A percentile compares a stretch with the other conserved stretches of the same genome.
Evolutionary conservation across 2,113 vertebrate species (phyloP).

Genomic region (Cephalophus harveyi): DNA sequence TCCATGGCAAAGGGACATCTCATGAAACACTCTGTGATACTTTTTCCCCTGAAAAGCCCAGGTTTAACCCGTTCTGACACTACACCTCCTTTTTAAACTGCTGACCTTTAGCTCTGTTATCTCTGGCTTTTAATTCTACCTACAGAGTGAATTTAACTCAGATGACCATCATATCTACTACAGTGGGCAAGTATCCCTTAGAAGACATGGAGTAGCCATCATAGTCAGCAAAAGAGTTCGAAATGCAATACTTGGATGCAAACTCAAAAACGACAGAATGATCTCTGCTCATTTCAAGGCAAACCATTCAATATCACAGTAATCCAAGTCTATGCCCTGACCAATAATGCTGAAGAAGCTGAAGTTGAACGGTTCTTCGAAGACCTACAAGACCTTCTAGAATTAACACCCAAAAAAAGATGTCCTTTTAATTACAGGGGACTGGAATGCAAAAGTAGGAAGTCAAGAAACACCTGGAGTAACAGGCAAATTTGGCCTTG

Average conservation of each 20-base stretch:
- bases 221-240: background rate
- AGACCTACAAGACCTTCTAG: background rate
- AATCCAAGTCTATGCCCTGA: background rate
- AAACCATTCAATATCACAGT: background rate
- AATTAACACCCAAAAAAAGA: background rate
- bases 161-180: background rate
- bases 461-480: no score
- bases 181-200: background rate
- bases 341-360: background rate
- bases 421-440: background rate
- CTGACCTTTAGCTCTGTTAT: background rate
- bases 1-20: background rate
- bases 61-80: background rate
- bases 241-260: background rate
- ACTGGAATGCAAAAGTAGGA: no score
- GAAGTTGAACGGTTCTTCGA: fast-evolving
- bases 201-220: background rate
- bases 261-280: background rate
- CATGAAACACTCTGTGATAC: background rate
- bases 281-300: background rate
- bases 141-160: background rate
- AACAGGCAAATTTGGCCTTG: no score
- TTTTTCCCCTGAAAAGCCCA: background rate
- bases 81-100: background rate
- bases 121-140: background rate